Evolutionary conservation across 2,888 invertebrate genomes (phyloP).

Genomic region (Callinectes sapidus): DNA sequence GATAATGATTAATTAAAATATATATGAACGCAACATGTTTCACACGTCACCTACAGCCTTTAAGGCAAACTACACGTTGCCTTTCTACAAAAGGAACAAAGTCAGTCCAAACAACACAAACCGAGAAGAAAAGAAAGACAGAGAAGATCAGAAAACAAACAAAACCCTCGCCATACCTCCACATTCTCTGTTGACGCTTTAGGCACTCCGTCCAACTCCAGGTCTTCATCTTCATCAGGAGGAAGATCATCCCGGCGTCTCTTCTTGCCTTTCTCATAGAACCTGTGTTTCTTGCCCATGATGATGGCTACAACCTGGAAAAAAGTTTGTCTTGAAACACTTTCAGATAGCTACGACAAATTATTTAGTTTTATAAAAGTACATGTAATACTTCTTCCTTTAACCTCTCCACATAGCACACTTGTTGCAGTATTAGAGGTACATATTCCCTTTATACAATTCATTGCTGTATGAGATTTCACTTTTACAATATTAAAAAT

Average conservation of each 20-base stretch:
- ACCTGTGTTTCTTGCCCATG: conserved; percentile 70
- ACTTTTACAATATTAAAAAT: too few species aligned
- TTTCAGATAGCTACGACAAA: background rate
- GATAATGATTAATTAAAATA: too few species aligned
- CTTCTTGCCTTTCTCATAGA: conserved; percentile 67
- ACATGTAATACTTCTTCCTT: too few species aligned
- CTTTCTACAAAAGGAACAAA: too few species aligned
- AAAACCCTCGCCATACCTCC: conserved; percentile 75
- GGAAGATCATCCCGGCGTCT: conserved; percentile 61
- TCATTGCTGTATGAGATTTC: too few species aligned
- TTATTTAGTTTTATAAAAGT: too few species aligned
- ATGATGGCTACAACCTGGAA: background rate
- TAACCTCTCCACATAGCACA: too few species aligned
- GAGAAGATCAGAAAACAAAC: background rate
- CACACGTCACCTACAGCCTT: too few species aligned
- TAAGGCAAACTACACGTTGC: too few species aligned
- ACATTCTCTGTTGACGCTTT: conserved; percentile 91
- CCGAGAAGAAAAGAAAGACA: background rate
- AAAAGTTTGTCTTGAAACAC: background rate
- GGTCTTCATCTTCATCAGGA: conserved; percentile 66
- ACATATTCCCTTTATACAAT: too few species aligned
- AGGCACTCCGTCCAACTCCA: conserved; percentile 81
- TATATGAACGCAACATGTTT: too few species aligned
- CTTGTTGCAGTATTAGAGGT: too few species aligned
- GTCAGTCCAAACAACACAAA: background rate